Percentiles rank a stretch among this genome's conserved stretches.
These are phyloP conservation scores for Eupithecia inturbata DNA, from an alignment of 2,888 invertebrate genomes.

Conservation along the genomic window DNA sequence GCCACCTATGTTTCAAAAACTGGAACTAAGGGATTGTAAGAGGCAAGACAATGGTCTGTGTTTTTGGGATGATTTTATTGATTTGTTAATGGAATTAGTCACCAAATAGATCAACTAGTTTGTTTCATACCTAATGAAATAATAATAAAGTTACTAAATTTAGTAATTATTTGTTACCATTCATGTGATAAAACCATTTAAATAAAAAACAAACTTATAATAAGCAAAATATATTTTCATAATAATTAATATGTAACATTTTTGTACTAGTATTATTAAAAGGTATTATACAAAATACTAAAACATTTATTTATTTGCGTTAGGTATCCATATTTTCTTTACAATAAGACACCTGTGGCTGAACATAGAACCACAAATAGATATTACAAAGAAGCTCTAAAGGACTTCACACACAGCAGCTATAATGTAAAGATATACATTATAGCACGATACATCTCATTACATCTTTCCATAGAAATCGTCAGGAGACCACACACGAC, in stretches of 20 bases:
- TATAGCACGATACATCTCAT: no score
- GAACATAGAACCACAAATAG: no score
- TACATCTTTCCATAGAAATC: no score
- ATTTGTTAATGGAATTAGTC: constrained; percentile 23
- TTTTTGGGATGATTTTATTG: constrained; percentile 56
- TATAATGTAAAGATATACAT: no score
- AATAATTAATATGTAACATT: not conserved
- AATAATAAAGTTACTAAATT: no score
- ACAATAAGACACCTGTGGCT: not conserved
- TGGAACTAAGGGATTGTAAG: constrained; percentile 63
- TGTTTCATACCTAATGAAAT: no score
- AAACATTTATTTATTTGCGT: not conserved
- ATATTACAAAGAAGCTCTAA: no score
- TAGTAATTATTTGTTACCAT: not conserved
- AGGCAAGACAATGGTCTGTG: constrained; percentile 63
- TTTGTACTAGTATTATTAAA: not conserved
- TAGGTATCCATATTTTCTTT: not conserved
- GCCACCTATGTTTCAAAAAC: constrained; percentile 60
- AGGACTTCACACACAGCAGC: no score
- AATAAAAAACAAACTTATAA: not conserved
- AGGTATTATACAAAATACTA: not conserved
- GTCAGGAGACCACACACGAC: no score
- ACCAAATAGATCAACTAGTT: not conserved
- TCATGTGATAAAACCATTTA: not conserved
- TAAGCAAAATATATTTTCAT: constrained; percentile 3